phyloP scores from a whole-genome alignment of 2,888 invertebrate genomes.

The Chalcis sispes region DNA sequence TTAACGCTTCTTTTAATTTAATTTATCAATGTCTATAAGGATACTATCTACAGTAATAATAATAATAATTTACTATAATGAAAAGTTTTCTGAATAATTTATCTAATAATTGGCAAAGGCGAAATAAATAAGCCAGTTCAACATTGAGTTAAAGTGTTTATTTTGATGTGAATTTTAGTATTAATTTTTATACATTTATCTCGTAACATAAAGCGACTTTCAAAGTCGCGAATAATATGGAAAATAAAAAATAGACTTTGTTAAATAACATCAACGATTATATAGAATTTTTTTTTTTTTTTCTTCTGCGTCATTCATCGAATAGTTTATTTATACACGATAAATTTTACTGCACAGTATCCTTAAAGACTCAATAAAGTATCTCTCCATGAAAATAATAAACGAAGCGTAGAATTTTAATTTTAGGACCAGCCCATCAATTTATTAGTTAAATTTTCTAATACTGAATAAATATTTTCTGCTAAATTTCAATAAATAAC shows the following conservation, averaged over 20 bases:
- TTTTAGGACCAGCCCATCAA: conserved; percentile 56
- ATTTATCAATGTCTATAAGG: conserved; percentile 49
- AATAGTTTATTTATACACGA: neutral
- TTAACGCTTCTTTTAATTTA: conserved; percentile 24
- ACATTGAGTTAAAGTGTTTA: conserved; percentile 49
- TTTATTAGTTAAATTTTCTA: conserved; percentile 45
- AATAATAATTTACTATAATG: conserved; percentile 18
- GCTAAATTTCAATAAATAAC: conserved; percentile 47
- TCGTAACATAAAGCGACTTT: conserved; percentile 41
- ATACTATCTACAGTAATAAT: conserved; percentile 51
- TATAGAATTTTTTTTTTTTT: conserved; percentile 25
- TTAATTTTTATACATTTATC: conserved; percentile 51
- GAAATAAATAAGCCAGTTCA: conserved; percentile 52
- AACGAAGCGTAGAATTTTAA: conserved; percentile 42
- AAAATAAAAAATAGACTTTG: conserved; percentile 45
- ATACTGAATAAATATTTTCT: conserved; percentile 49
- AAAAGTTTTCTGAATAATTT: neutral
- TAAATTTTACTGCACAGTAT: conserved; percentile 54
- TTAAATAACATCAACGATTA: conserved; percentile 43
- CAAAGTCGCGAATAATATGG: conserved; percentile 43
- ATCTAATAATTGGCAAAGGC: conserved; percentile 41
- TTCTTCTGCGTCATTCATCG: too few relatives aligned
- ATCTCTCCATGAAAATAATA: conserved; percentile 44
- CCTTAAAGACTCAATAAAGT: conserved; percentile 54
- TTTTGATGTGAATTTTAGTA: conserved; percentile 49